Base-by-base conservation (phyloP, 1,140 invertebrate species). In the Agrilus planipennis region DNA sequence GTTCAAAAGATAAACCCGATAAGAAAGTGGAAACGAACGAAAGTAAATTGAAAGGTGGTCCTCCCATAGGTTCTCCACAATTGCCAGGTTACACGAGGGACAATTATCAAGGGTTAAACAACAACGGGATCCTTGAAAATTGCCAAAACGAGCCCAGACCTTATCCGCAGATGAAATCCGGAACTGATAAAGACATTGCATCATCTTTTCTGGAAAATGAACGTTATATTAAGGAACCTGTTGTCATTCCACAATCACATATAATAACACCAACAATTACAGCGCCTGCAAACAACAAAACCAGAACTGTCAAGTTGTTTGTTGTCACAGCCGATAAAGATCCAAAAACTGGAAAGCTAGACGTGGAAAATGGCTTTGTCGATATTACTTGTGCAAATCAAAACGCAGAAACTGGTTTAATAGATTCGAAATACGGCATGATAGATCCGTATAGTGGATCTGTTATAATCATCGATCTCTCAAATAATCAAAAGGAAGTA, bases 371-470 rank as follows among this genome's bases (percentile, higher is more conserved):
- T 44, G 72, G 70, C 9, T 62, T 61, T 23, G 60, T 75, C 14
- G 62, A 72, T 22, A 67, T 72, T 19, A 65, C 67, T 3, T 69
- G 65, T 42, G 71, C 71, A 30, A 64, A 64, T 20, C 30, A 71
- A 5, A 67, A 71, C 45, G 57, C 64, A 1, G n/a, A n/a, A n/a
- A 66, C 60, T 29, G 70, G 70, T n/a, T 68, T 70, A 49, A 68
- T 75, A 38, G 66, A 72, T 45, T 72, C 71, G 2, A 72, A 75
- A 53, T 72, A 70, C 42, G 71, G 72, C 46, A 50, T 68, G 10
- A 71, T 75, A 41, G 67, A 72, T 52, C 69, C 66, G 1, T 69
- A 68, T 49, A 67, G 66, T n/a, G 69, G 68, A 36, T 64, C 68
- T 44, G 53, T 75, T 10, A 51, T 46, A 2, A 55, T 64, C n/a